These are phyloP conservation scores for Dryocosmus kuriphilus DNA, from an alignment of 2,888 invertebrate species.

Conservation along the genomic window DNA sequence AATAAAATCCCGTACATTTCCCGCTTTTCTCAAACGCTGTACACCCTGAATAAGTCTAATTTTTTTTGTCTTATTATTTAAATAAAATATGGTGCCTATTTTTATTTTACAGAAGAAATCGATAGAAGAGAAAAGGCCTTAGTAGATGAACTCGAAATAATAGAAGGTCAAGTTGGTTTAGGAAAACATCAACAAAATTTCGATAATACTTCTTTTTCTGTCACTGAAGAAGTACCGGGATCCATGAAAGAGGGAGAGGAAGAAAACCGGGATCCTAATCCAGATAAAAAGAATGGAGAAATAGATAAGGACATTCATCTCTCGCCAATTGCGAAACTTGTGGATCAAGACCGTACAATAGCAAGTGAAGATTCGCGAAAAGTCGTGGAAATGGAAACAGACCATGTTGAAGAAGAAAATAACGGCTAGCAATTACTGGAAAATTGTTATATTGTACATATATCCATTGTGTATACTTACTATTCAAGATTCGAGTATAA, in stretches of 20 bases:
- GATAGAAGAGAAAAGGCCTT: constrained; percentile 70
- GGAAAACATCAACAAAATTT: constrained; percentile 67
- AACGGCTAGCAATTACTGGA: constrained; percentile 68
- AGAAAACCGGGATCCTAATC: constrained; percentile 75
- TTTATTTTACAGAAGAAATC: constrained; percentile 67
- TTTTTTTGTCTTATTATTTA: neutral
- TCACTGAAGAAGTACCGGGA: constrained; percentile 57
- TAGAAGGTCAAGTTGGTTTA: constrained; percentile 71
- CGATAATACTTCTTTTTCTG: constrained; percentile 57
- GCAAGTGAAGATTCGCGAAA: constrained; percentile 42
- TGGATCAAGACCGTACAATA: constrained; percentile 36
- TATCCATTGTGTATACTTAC: constrained; percentile 39
- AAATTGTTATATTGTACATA: constrained; percentile 49
- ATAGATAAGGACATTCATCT: constrained; percentile 41
- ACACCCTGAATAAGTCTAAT: neutral
- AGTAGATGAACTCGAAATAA: constrained; percentile 70
- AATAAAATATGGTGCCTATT: neutral
- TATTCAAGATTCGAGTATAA: constrained; percentile 5
- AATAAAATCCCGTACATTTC: too few relatives aligned
- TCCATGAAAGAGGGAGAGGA: constrained; percentile 67
- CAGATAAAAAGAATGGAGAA: constrained; percentile 62
- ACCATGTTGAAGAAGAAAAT: constrained; percentile 63
- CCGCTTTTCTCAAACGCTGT: too few relatives aligned
- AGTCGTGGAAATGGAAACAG: constrained; percentile 51
- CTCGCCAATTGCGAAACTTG: constrained; percentile 17